Evolutionary conservation across 2,797 vertebrate genomes (phyloP).

Genomic region (Vireo griseus): DNA sequence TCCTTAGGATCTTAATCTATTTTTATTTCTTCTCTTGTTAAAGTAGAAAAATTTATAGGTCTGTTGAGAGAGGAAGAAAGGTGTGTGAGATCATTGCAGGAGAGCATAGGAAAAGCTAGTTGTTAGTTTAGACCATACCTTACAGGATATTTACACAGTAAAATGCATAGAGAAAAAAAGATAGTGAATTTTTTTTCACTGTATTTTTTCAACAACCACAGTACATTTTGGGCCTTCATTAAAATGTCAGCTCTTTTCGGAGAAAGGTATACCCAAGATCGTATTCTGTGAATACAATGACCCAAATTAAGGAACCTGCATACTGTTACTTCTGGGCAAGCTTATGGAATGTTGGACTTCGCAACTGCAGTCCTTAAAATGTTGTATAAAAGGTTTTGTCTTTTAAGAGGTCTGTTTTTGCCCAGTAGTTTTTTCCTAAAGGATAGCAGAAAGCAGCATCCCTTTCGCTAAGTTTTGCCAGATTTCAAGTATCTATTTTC

Average conservation of each 20-base stretch:
- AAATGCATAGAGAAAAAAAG: not conserved
- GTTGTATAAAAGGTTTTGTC: not conserved
- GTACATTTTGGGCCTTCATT: not conserved
- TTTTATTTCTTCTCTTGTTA: not conserved
- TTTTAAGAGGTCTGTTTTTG: not conserved
- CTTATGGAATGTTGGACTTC: not conserved
- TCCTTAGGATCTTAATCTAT: not conserved
- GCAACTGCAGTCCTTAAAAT: not conserved
- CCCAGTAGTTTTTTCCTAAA: not conserved
- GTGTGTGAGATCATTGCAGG: not conserved
- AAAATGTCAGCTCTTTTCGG: not conserved
- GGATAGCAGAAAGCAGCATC: not conserved
- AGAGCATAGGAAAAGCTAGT: not conserved
- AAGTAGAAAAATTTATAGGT: not conserved
- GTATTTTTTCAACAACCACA: not conserved
- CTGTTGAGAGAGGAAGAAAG: not conserved
- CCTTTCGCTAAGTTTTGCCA: not conserved
- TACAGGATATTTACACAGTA: not conserved
- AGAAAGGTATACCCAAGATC: not conserved
- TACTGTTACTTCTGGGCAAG: not conserved
- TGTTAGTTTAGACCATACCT: not conserved
- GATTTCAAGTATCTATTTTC: not conserved
- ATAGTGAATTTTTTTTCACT: not conserved
- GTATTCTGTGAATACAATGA: not conserved
- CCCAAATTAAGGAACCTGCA: not conserved